Evolutionary conservation across 2,888 invertebrate species (phyloP).

Genomic region (Gari tellinella): DNA sequence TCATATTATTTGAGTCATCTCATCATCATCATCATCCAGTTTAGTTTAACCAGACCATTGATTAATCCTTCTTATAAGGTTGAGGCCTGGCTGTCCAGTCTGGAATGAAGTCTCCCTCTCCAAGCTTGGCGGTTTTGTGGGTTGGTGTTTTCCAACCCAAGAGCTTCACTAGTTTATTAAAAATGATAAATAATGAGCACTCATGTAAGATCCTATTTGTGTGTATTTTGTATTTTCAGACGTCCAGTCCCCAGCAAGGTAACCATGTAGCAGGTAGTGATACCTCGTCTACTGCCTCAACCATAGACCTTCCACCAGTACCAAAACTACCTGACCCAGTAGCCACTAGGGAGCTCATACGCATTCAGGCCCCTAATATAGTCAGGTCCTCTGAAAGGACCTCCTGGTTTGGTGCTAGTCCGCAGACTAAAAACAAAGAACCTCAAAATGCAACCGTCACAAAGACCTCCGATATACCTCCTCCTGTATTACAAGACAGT

Average conservation of each 20-base stretch:
- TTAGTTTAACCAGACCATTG: no score
- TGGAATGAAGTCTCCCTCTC: no score
- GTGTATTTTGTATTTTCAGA: neutral
- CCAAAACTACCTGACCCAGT: conserved; percentile 34
- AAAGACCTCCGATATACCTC: neutral
- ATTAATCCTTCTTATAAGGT: no score
- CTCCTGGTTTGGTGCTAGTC: conserved; percentile 58
- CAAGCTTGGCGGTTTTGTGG: no score
- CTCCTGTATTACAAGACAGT: neutral
- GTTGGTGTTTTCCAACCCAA: no score
- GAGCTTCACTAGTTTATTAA: no score
- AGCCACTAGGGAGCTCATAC: conserved; percentile 72
- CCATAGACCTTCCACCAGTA: conserved; percentile 40
- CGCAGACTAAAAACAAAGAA: neutral
- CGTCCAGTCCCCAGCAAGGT: neutral
- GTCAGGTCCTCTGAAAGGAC: conserved; percentile 72
- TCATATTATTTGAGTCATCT: no score
- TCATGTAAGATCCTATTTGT: no score
- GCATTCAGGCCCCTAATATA: conserved; percentile 77
- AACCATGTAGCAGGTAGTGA: neutral
- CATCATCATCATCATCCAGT: no score
- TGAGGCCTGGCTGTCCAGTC: no score
- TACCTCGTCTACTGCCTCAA: neutral
- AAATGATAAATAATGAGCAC: no score
- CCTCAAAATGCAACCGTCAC: neutral